These are phyloP conservation scores for Cariama cristata DNA, from an alignment of 2,113 vertebrate species.

Conservation along the genomic window DNA sequence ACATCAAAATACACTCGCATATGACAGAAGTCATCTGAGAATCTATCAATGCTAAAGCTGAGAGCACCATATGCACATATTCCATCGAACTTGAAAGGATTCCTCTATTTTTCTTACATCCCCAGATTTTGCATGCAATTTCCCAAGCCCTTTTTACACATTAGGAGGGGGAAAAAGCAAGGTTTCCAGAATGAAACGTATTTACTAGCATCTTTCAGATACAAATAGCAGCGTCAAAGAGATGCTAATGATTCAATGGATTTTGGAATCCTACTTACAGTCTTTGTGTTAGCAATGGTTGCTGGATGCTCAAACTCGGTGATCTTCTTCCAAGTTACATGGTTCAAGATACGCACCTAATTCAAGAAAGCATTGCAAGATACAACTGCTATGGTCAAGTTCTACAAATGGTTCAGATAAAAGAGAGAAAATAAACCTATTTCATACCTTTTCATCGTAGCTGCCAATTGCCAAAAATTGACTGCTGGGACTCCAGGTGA, in stretches of 20 bases:
- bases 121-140: not conserved
- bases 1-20: not conserved
- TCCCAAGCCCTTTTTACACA: not conserved
- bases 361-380: not conserved
- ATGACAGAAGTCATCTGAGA: not conserved
- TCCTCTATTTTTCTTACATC: not conserved
- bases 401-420: not conserved
- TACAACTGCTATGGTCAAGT: not conserved
- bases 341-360: constrained; percentile 94
- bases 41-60: not conserved
- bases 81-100: not conserved
- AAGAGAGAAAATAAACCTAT: not conserved
- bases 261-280: constrained; percentile 74
- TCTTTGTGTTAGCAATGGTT: constrained; percentile 77
- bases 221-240: not conserved
- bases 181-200: not conserved
- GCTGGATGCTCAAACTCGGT: constrained; percentile 86
- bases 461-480: constrained; percentile 95
- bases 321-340: constrained; percentile 94
- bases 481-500: constrained; percentile 95
- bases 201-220: not conserved
- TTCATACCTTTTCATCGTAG: constrained; percentile 91
- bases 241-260: not conserved
- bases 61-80: fast-evolving
- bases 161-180: not conserved